phyloP scores from a whole-genome alignment of 2,888 invertebrate genomes.

The Noctua fimbriata region DNA sequence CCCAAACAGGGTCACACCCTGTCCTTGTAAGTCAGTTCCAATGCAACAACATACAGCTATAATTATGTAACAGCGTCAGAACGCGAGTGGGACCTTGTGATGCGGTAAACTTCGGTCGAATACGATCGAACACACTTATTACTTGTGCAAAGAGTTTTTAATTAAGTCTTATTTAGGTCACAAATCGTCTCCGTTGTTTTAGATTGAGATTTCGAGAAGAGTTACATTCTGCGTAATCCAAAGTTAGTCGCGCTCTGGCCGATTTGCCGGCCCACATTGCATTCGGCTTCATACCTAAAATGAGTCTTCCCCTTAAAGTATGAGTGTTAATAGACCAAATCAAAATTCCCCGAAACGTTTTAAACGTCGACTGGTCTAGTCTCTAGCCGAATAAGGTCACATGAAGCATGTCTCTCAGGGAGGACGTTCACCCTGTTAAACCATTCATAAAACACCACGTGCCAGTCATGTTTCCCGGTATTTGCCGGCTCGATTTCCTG shows the following conservation, averaged over 20 bases:
- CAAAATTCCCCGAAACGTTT: neutral
- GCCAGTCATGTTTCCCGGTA: conserved; percentile 1
- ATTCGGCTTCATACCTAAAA: neutral
- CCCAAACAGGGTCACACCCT: conserved; percentile 2
- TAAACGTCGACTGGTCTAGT: neutral
- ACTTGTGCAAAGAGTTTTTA: conserved; percentile 22
- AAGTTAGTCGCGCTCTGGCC: neutral
- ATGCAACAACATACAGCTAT: neutral
- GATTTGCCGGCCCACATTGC: neutral
- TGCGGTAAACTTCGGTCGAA: conserved; percentile 24
- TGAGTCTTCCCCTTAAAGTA: neutral
- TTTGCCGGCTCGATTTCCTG: neutral
- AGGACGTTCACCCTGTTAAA: neutral
- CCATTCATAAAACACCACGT: conserved; percentile 13
- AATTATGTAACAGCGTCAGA: neutral
- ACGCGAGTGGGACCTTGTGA: conserved; percentile 31
- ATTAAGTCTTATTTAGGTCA: conserved; percentile 21
- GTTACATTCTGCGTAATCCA: neutral
- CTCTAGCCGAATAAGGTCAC: conserved; percentile 2
- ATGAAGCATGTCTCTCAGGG: neutral
- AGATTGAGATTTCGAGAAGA: neutral
- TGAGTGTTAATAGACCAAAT: too few relatives aligned
- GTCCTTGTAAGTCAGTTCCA: conserved; percentile 5
- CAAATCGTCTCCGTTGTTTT: neutral
- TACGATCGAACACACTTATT: conserved; percentile 39